These are phyloP conservation scores for Xanthorhoe spadicearia DNA, from an alignment of 2,888 invertebrate species.

Conservation along the genomic window DNA sequence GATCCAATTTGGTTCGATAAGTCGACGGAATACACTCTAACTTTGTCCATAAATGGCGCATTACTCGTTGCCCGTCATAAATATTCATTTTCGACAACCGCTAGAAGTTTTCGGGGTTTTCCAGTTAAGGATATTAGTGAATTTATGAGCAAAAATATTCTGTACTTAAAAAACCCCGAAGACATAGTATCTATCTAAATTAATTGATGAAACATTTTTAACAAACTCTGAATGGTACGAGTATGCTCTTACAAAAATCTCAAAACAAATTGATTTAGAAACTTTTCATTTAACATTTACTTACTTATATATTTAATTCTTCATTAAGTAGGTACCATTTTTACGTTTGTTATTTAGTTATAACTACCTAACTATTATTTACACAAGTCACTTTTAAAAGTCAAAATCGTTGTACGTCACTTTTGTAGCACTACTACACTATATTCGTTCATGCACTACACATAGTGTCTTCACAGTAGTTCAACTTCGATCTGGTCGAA, in stretches of 20 bases:
- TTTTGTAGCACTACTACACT: slow-evolving; percentile 6
- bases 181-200: slow-evolving; percentile 39
- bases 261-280: not conserved
- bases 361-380: slow-evolving; percentile 11
- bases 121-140: slow-evolving; percentile 67
- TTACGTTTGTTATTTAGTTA: slow-evolving; percentile 5
- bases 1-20: slow-evolving; percentile 70
- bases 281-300: not conserved
- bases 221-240: not conserved
- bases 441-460: no score
- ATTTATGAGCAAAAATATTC: slow-evolving; percentile 81
- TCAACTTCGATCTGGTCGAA: slow-evolving; percentile 79
- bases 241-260: not conserved
- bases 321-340: not conserved
- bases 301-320: not conserved
- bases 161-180: slow-evolving; percentile 44
- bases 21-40: slow-evolving; percentile 74
- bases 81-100: slow-evolving; percentile 81
- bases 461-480: slow-evolving; percentile 60
- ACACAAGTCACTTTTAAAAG: not conserved
- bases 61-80: slow-evolving; percentile 79
- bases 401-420: slow-evolving; percentile 22
- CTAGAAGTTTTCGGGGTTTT: slow-evolving; percentile 76
- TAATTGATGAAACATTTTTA: slow-evolving; percentile 33
- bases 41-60: slow-evolving; percentile 81